Percentiles rank a stretch among this genome's conserved stretches.
Evolutionary conservation across 2,888 invertebrate species (phyloP).

Genomic region (Sinelater perroti): DNA sequence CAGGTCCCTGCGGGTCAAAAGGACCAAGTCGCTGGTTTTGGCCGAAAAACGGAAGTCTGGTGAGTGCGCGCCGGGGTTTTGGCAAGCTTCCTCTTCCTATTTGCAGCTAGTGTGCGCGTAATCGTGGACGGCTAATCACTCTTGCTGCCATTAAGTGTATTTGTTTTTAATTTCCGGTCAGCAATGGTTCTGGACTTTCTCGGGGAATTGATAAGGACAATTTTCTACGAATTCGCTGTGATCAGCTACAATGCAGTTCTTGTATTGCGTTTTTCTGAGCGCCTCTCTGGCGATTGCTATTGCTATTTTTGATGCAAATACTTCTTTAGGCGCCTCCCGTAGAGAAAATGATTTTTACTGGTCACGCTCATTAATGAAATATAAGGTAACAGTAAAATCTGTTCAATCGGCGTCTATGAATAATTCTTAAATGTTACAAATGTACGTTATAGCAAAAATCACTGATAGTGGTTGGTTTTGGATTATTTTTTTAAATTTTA

Average conservation of each 20-base stretch:
- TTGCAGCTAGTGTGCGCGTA: not conserved
- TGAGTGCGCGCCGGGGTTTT: slow-evolving; percentile 61
- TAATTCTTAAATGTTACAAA: no score
- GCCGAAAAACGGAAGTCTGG: slow-evolving; percentile 82
- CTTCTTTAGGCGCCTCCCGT: no score
- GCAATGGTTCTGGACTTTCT: not conserved
- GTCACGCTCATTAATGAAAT: no score
- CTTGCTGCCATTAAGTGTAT: not conserved
- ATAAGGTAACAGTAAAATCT: no score
- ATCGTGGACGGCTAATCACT: not conserved
- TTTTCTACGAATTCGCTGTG: not conserved
- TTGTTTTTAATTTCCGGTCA: slow-evolving; percentile 1
- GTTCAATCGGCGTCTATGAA: no score
- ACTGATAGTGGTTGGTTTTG: no score
- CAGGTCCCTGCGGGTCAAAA: slow-evolving; percentile 76
- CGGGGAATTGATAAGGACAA: not conserved
- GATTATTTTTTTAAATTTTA: no score
- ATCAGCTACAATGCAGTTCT: not conserved
- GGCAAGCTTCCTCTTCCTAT: not conserved
- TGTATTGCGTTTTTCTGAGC: not conserved
- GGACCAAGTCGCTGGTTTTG: slow-evolving; percentile 77
- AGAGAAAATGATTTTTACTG: no score
- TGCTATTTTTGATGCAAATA: no score
- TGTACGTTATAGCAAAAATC: no score
- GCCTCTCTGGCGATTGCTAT: no score